These are phyloP conservation scores for Phymorhynchus buccinoides DNA, from an alignment of 1,140 invertebrate species.

Conservation along the genomic window DNA sequence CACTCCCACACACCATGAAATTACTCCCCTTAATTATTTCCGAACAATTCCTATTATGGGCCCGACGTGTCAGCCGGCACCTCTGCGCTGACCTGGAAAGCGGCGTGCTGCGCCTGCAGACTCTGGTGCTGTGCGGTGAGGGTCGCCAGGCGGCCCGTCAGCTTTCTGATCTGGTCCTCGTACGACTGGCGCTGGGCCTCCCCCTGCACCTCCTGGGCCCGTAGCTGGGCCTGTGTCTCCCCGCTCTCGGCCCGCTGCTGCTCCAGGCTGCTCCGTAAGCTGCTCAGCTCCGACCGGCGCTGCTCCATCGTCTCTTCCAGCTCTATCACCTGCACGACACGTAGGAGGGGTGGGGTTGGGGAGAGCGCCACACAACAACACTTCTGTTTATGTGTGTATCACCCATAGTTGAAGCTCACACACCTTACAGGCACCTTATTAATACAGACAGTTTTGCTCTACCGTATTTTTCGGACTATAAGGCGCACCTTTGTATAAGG, in stretches of 20 bases:
- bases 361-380: too few species aligned
- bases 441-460: too few species aligned
- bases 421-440: too few species aligned
- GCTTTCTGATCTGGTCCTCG: not conserved
- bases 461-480: too few species aligned
- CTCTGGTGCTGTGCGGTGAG: not conserved
- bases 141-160: not conserved
- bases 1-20: too few species aligned
- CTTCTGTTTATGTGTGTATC: too few species aligned
- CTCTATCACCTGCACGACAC: not conserved
- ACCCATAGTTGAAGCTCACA: too few species aligned
- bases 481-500: too few species aligned
- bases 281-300: slow-evolving; percentile 40
- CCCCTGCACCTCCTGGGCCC: slow-evolving; percentile 33
- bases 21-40: too few species aligned
- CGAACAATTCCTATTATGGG: too few species aligned
- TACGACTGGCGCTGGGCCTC: not conserved
- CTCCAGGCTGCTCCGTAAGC: not conserved
- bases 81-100: not conserved
- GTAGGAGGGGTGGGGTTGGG: not conserved
- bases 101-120: not conserved
- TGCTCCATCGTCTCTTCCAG: slow-evolving; percentile 18
- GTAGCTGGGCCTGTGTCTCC: not conserved
- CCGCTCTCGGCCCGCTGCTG: not conserved
- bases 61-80: too few species aligned